phyloP scores from a whole-genome alignment of 2,113 vertebrate genomes.

The Carlito syrichta region DNA sequence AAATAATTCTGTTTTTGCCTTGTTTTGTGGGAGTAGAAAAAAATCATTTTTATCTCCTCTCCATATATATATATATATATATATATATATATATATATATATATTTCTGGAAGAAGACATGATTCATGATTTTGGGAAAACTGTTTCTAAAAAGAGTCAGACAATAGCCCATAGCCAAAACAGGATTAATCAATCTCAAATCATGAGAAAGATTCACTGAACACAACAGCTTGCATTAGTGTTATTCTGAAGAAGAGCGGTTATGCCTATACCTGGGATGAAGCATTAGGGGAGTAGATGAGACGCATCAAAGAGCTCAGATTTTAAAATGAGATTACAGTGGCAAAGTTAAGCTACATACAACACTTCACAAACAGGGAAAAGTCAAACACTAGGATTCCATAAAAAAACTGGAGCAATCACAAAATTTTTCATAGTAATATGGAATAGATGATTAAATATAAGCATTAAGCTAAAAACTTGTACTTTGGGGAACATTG shows the following conservation, averaged over 20 bases:
- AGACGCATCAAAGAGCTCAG: neutral
- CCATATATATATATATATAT: neutral
- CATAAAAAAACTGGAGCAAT: neutral
- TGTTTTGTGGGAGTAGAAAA: neutral
- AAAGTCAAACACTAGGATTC: neutral
- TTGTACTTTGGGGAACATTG: neutral
- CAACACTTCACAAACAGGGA: neutral
- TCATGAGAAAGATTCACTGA: neutral
- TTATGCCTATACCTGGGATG: accelerated
- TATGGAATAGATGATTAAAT: neutral
- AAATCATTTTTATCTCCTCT: neutral
- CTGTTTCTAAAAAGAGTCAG: neutral
- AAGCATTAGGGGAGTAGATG: neutral
- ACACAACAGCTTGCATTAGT: neutral
- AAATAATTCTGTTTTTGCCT: neutral
- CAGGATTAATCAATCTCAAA: too few relatives aligned
- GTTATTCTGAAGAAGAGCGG: neutral
- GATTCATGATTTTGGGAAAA: neutral
- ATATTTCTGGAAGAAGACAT: neutral
- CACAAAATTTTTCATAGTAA: neutral
- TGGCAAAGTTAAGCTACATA: neutral
- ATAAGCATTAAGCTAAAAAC: neutral
- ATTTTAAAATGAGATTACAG: neutral
- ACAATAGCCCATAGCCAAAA: neutral
- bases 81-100: neutral